phyloP scores from a whole-genome alignment of 2,113 vertebrate species.

The Mastomys natalensis region DNA sequence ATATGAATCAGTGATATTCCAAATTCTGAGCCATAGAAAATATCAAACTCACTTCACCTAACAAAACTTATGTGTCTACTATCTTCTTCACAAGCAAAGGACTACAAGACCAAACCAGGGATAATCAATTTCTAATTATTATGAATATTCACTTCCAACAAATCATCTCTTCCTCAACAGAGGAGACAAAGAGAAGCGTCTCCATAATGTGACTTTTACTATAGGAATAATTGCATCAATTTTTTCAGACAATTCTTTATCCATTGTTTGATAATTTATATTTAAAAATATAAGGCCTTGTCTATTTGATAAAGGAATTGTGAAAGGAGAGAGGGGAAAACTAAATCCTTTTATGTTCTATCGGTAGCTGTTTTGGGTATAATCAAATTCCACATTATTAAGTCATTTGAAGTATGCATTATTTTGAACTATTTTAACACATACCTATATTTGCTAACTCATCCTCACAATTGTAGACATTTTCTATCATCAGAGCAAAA shows the following conservation, averaged over 20 bases:
- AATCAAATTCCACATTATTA: not conserved
- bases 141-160: not conserved
- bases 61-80: not conserved
- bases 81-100: not conserved
- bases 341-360: not conserved
- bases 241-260: not conserved
- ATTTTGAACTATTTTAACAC: not conserved
- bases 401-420: not conserved
- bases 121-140: not conserved
- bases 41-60: not conserved
- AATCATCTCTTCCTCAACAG: not conserved
- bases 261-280: not conserved
- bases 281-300: not conserved
- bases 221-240: not conserved
- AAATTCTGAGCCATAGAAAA: not conserved
- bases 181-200: not conserved
- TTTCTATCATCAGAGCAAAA: not conserved
- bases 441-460: not conserved
- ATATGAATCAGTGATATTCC: not conserved
- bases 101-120: not conserved
- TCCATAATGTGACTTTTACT: not conserved
- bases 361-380: no score
- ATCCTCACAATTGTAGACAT: not conserved
- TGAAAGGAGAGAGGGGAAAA: not conserved
- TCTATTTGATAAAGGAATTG: not conserved